Evolutionary conservation across 1,140 invertebrate species (phyloP), one percentile per base, ranked within the genome.

Genomic region (Drosophila nikananu): DNA sequence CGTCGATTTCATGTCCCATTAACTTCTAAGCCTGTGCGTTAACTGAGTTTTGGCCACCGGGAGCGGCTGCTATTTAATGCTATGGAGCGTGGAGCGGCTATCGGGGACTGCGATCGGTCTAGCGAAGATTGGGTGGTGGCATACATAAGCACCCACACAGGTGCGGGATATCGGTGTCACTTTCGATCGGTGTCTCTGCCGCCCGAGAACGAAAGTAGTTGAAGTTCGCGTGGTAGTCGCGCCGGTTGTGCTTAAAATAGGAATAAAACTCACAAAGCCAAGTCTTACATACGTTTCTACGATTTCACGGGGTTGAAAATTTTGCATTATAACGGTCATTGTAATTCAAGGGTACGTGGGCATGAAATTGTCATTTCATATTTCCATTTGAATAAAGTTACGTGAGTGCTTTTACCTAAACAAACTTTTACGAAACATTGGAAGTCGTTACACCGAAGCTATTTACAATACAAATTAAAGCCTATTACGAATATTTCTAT

Each of bases 61-160:
- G 77, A 84, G 66, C 75, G 19, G 12, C 41, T 57, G 77, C 74
- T 84, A 70, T 89, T 89, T 89, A 89, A 89, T 32, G 52, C 30
- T 32, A 32, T 55, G 32, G 32, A 35, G 27, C 51, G 49, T 68
- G 54, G 39, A 42, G 55, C 54, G 25, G 51, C 32, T 78, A 89
- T 87, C 83, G 57, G 52, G 32, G 42, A 49, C 58, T 17, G 25
- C 48, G 68, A 87, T 87, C 83, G 70, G 63, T 55, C 51, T 51
- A 42, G 52, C 54, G 44, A 66, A 63, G 64, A 77, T 86, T 75
- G 41, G 78, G 52, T n/a, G 19, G 27, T 41, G 42, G 51, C 66
- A 80, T 81, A 68, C 55, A 81, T 78, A 84, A 84, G 70, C 83
- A 87, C 83, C 83, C 83, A 87, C 83, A 89, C 81, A 37, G 70